phyloP scores from a whole-genome alignment of 2,113 vertebrate genomes.

The Plestiodon gilberti region DNA sequence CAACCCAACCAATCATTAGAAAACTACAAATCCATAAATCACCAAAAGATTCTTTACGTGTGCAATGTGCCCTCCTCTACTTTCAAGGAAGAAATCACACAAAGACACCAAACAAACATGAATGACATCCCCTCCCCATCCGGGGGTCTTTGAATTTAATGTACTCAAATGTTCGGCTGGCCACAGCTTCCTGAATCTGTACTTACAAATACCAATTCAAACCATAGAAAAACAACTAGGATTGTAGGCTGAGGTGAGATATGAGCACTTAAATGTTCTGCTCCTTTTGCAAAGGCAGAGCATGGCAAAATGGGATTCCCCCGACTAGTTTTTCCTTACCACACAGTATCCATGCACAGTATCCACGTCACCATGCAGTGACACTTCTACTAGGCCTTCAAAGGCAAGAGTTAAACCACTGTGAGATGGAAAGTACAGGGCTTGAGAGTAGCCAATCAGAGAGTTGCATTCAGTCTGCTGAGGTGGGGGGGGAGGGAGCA shows the following conservation, averaged over 20 bases:
- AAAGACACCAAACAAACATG: fast-evolving
- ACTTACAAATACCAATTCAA: background rate
- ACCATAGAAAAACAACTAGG: background rate
- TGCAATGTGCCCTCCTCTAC: background rate
- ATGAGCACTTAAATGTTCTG: background rate
- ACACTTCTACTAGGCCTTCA: background rate
- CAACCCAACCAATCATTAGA: background rate
- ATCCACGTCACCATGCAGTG: too few relatives aligned
- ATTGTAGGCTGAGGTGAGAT: too few relatives aligned
- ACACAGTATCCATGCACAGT: too few relatives aligned
- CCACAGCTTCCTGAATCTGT: fast-evolving
- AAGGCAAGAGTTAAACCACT: too few relatives aligned
- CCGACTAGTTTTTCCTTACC: background rate
- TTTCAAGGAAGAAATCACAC: background rate
- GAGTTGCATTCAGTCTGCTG: too few relatives aligned
- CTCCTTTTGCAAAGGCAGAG: background rate
- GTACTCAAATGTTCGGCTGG: background rate
- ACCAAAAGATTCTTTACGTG: background rate
- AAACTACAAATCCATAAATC: background rate
- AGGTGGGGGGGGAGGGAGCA: too few relatives aligned
- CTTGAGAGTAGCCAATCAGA: too few relatives aligned
- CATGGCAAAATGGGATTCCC: too few relatives aligned
- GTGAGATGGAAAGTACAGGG: too few relatives aligned
- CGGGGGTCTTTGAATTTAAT: background rate
- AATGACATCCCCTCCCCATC: background rate